A percentile compares a stretch with the other conserved stretches of the same genome.
These are phyloP conservation scores for Psittacula derbiana DNA, from an alignment of 2,797 vertebrate species.

Conservation along the genomic window DNA sequence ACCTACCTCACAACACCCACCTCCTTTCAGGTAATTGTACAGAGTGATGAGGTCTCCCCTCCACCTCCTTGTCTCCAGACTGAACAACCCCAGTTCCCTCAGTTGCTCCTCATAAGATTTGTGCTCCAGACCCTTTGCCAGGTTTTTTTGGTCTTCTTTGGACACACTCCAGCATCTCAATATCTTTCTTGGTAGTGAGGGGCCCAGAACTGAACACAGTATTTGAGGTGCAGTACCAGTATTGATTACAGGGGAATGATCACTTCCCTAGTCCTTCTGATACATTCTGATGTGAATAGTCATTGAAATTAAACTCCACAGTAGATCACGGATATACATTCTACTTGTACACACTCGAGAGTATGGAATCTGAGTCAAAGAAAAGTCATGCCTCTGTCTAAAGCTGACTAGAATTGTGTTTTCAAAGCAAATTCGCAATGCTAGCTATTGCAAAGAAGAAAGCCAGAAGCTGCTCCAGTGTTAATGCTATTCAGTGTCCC, in stretches of 20 bases:
- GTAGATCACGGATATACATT: not conserved
- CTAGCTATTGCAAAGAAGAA: not conserved
- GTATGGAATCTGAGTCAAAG: not conserved
- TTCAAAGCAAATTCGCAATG: not conserved
- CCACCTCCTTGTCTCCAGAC: not conserved
- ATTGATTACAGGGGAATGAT: accelerated
- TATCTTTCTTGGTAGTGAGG: not conserved
- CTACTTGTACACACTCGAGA: not conserved
- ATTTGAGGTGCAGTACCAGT: accelerated
- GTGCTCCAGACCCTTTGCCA: not conserved
- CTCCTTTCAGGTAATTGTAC: not conserved
- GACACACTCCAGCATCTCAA: accelerated
- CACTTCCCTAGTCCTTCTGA: not conserved
- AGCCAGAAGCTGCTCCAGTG: not conserved
- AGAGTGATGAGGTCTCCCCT: accelerated
- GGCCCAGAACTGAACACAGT: not conserved
- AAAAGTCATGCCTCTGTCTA: not conserved
- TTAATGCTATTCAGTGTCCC: not conserved
- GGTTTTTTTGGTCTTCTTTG: not conserved
- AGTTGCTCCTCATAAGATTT: not conserved
- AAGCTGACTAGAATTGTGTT: not conserved
- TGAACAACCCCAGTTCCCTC: not conserved
- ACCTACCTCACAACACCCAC: accelerated
- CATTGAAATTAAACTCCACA: not conserved
- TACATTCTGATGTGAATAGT: not conserved